These are phyloP conservation scores for Dione juno DNA, from an alignment of 2,888 invertebrate genomes.

Conservation along the genomic window DNA sequence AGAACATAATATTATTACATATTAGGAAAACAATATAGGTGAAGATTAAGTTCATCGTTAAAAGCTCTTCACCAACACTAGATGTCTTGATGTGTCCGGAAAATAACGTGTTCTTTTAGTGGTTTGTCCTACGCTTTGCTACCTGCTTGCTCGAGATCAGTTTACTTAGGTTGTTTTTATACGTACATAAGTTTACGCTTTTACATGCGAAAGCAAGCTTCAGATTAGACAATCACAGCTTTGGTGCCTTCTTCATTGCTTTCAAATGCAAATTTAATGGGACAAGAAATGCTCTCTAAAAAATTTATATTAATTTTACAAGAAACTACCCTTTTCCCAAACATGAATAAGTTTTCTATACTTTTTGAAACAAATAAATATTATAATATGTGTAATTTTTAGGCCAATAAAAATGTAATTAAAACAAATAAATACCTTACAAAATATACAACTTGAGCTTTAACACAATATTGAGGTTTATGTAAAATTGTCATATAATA, in stretches of 20 bases:
- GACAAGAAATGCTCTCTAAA: not conserved
- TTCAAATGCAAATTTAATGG: too few species aligned
- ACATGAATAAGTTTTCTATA: not conserved
- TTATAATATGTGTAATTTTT: too few species aligned
- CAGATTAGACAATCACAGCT: slow-evolving; percentile 28
- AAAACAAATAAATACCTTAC: too few species aligned
- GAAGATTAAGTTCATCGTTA: slow-evolving; percentile 47
- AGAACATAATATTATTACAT: too few species aligned
- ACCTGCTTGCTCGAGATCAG: slow-evolving; percentile 64
- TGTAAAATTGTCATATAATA: too few species aligned
- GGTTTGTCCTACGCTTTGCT: slow-evolving; percentile 71
- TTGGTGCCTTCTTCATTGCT: not conserved
- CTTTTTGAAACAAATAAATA: not conserved
- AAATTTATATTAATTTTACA: not conserved
- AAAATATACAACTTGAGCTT: too few species aligned
- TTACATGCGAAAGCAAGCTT: slow-evolving; percentile 25
- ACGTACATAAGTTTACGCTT: slow-evolving; percentile 43
- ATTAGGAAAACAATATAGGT: not conserved
- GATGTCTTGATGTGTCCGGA: slow-evolving; percentile 66
- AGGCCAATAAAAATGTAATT: too few species aligned
- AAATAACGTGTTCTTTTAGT: slow-evolving; percentile 79
- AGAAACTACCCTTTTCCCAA: too few species aligned
- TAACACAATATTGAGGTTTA: too few species aligned
- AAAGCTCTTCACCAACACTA: slow-evolving; percentile 53
- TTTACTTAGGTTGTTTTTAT: slow-evolving; percentile 54